Conservation (phyloP, 2,797 vertebrate genomes). For the Darevskia nairensis region DNA sequence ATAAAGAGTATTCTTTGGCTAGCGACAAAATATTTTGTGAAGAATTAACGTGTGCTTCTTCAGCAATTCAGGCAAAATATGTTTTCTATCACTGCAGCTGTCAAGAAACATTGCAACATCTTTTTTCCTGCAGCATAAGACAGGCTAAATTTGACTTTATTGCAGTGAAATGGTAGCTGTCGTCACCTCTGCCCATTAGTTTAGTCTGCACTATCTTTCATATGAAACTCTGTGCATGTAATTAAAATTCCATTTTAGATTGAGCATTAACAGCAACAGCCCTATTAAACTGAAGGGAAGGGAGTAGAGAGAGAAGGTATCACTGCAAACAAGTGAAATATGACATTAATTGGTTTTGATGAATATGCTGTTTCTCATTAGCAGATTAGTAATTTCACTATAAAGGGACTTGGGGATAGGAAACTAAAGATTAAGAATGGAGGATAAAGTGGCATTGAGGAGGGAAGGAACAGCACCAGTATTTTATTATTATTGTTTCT, state of each 20-base stretch:
- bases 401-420: neutral
- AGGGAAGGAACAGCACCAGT: neutral
- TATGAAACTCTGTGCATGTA: slow-evolving; percentile 8
- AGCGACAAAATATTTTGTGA: slow-evolving; percentile 22
- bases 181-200: slow-evolving; percentile 54
- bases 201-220: slow-evolving; percentile 46
- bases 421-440: neutral
- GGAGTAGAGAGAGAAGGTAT: neutral
- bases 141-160: slow-evolving; percentile 35
- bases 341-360: neutral
- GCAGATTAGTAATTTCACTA: slow-evolving; percentile 2
- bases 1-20: neutral
- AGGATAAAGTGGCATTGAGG: neutral
- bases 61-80: slow-evolving; percentile 51
- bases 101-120: slow-evolving; percentile 52
- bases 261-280: slow-evolving; percentile 42
- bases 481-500: neutral
- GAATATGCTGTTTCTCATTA: neutral
- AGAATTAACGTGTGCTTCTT: slow-evolving; percentile 31
- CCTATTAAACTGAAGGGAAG: slow-evolving; percentile 27
- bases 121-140: slow-evolving; percentile 44
- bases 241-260: slow-evolving; percentile 54
- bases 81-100: slow-evolving; percentile 58
- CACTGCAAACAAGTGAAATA: slow-evolving; percentile 16
- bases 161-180: slow-evolving; percentile 46